Evolutionary conservation across 1,140 invertebrate genomes (phyloP).

Genomic region (Aphelinus atriplicis): DNA sequence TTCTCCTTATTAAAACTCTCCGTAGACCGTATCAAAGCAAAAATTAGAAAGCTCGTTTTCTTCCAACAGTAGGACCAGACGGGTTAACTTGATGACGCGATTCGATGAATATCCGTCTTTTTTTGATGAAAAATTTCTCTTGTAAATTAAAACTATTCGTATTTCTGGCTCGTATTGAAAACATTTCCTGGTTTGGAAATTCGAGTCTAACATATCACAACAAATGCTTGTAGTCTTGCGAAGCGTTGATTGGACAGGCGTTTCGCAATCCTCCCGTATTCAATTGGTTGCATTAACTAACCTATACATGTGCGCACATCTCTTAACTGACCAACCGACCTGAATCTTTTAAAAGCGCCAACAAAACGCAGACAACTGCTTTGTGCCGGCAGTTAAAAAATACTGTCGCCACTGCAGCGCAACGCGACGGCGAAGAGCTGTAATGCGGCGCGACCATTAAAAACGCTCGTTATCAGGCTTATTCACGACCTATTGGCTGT

Average conservation of each 20-base stretch:
- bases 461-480: constrained; percentile 22
- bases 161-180: not conserved
- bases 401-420: constrained; percentile 6
- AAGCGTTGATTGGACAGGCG: not conserved
- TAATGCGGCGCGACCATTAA: constrained; percentile 18
- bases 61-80: not conserved
- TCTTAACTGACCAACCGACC: not conserved
- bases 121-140: not conserved
- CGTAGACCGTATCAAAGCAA: not conserved
- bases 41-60: no score
- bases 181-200: no score
- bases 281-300: not conserved
- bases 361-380: not conserved
- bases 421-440: not conserved
- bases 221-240: not conserved
- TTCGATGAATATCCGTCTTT: not conserved
- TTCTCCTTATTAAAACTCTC: not conserved
- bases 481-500: constrained; percentile 8
- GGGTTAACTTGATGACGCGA: not conserved
- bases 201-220: no score
- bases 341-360: constrained; percentile 14
- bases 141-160: not conserved
- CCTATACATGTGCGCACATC: not conserved
- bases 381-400: not conserved
- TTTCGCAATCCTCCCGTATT: constrained; percentile 21